Base-by-base conservation (phyloP, 2,797 vertebrate species). In the Rhinichthys osculus region DNA sequence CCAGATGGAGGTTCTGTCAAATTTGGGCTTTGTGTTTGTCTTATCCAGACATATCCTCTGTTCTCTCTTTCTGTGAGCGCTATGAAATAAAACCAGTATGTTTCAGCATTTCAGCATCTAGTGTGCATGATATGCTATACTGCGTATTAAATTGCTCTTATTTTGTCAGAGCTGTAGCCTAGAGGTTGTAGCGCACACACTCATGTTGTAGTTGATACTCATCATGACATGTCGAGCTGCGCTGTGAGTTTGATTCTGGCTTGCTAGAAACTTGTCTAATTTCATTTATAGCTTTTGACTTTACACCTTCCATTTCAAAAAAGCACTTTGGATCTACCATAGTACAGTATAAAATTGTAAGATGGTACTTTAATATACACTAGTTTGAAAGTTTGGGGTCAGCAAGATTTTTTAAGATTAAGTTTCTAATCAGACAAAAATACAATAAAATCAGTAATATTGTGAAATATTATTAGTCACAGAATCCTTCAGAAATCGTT, bases 1-100 rank as follows among this genome's bases (percentile, higher is more conserved):
- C 84, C 88, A 89, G 86, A 88, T 91, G 88, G 87, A 59, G 30
- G 72, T 81, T 85, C 76, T 52, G 72, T 85, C 80, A 77, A 85
- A 78, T 78, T 54, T 52, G 69, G 44, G 67, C 72, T 71, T 71
- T 67, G 62, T 84, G 85, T 81, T 76, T 86, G 82, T 87, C 38
- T 90, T 78, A 67, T 84, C 54, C 85, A 87, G 76, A 83, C 42
- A 54, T 77, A 69, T 83, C 19, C 78, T 73, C 54, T 85, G 67
- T 67, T 88, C 69, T 59, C 72, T 74, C n/a, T 71, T 67, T 85
- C 57, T 47, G 19, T 67, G 47, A 59, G 54, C 38, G 1, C 21
- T 50, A 40, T 30, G 1, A 52, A 74, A 83, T 71, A 71, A 66
- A 69, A 84, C 33, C 70, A 83, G 67, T 5, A 64, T 59, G 23